Percentiles rank a stretch among this genome's conserved stretches.
phyloP scores from a whole-genome alignment of 2,888 invertebrate species.

The Unio delphinus region DNA sequence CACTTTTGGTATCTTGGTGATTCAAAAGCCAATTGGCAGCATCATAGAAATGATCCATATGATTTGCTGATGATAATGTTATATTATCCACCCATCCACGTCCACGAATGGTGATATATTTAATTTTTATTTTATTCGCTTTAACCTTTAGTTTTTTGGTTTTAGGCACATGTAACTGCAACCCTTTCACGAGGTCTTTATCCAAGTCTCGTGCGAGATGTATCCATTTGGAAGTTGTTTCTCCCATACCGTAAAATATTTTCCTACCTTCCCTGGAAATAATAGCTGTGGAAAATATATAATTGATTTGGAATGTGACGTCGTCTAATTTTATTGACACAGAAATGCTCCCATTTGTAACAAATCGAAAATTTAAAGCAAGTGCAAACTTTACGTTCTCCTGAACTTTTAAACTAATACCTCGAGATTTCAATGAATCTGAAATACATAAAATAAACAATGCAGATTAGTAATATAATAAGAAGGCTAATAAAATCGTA shows the following conservation, averaged over 20 bases:
- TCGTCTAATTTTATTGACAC: constrained; percentile 80
- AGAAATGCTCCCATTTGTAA: constrained; percentile 86
- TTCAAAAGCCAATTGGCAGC: constrained; percentile 94
- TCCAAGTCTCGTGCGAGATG: constrained; percentile 88
- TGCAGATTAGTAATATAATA: no score
- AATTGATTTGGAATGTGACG: constrained; percentile 87
- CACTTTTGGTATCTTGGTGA: constrained; percentile 84
- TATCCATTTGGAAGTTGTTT: constrained; percentile 76
- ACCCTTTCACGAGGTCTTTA: constrained; percentile 92
- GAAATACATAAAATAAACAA: constrained; percentile 8
- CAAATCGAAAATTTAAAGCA: constrained; percentile 78
- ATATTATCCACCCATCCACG: constrained; percentile 67
- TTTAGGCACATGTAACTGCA: constrained; percentile 70
- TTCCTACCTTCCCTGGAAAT: constrained; percentile 81
- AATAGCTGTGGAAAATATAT: constrained; percentile 82
- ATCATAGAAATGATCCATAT: constrained; percentile 91
- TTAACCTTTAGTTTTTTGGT: constrained; percentile 41
- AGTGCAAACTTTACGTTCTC: constrained; percentile 82
- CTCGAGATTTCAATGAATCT: constrained; percentile 23
- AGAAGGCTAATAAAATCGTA: no score
- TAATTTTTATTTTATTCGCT: constrained; percentile 38
- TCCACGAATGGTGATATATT: constrained; percentile 62
- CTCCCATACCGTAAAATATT: constrained; percentile 88
- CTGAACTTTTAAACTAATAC: constrained; percentile 18
- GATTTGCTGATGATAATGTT: constrained; percentile 79